These are phyloP conservation scores for Dryoscopus gambensis DNA, from an alignment of 2,113 vertebrate species.

Conservation along the genomic window DNA sequence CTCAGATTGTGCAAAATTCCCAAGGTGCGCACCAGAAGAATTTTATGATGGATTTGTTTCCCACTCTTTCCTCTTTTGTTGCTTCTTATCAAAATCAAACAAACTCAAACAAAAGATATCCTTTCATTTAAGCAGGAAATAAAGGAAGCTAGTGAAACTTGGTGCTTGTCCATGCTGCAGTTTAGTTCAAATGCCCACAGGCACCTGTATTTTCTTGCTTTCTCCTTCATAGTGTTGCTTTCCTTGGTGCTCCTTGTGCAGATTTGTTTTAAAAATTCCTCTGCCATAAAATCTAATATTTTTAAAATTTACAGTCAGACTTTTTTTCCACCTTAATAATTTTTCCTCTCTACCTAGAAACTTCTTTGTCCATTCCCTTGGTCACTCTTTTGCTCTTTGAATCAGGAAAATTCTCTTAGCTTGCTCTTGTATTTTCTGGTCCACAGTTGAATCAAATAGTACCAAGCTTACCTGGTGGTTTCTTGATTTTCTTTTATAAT, in stretches of 20 bases:
- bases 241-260: neutral
- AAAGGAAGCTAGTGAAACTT: neutral
- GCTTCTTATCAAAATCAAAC: neutral
- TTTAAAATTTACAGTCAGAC: neutral
- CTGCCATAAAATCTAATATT: neutral
- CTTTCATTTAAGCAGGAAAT: neutral
- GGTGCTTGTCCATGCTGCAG: neutral
- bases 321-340: too few relatives aligned
- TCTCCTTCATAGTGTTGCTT: neutral
- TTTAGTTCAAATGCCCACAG: neutral
- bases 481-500: neutral
- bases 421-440: neutral
- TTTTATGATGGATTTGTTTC: neutral
- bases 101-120: neutral
- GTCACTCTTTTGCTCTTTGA: neutral
- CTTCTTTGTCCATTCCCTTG: neutral
- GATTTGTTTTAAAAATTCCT: neutral
- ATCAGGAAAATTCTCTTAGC: neutral
- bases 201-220: neutral
- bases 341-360: neutral
- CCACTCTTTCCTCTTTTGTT: neutral
- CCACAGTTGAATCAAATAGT: neutral
- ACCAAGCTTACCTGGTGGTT: neutral
- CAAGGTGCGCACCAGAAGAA: neutral
- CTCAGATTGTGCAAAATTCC: neutral